Base-by-base conservation (phyloP, 2,888 invertebrate genomes). In the Pterostichus niger region DNA sequence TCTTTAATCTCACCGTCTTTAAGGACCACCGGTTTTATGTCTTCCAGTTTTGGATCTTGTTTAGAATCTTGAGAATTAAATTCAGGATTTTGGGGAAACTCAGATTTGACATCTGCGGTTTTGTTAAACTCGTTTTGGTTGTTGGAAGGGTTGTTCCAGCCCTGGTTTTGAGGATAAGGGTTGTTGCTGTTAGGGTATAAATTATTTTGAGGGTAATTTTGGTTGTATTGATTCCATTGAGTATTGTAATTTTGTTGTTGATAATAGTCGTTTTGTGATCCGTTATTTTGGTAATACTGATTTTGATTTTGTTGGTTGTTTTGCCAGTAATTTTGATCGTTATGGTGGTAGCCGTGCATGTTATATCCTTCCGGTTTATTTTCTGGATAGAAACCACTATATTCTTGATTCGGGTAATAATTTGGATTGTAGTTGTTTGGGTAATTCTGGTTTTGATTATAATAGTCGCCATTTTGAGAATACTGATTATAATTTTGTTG, bases 341-440 rank as follows among this genome's bases (percentile, higher is more conserved):
- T 84, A 68, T 87, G 87, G 68, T 87, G 68, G 6, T 87, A 78
- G 46, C 87, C 87, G 77, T 86, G 86, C n/a, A 85, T 78, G 83
- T 88, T 87, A 75, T 83, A 89, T 0, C 90, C 89, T 79, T 91
- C 90, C 0, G 90, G 88, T 17, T 89, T 89, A 84, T 88, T 91
- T 0, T 88, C 90, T 9, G 87, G 83, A 52, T 86, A 85, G n/a
- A 87, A 83, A 0, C 90, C 88, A 31, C 89, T 88, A 40, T 84
- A 81, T 46, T 84, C 61, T 40, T 84, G 83, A 61, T 79, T 83
- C 6, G 71, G 81, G 73, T 81, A 81, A 73, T 77, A 68, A 15
- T 77, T 73, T 15, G 61, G 76, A 33, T 75, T 76, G 24, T 83
- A 83, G 35, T 83, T 77, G 52, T 77, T 77, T 9, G 81, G 81